Evolutionary conservation across 2,797 vertebrate species (phyloP), one percentile per base, ranked within the genome.

Genomic region (Mastacembelus armatus): DNA sequence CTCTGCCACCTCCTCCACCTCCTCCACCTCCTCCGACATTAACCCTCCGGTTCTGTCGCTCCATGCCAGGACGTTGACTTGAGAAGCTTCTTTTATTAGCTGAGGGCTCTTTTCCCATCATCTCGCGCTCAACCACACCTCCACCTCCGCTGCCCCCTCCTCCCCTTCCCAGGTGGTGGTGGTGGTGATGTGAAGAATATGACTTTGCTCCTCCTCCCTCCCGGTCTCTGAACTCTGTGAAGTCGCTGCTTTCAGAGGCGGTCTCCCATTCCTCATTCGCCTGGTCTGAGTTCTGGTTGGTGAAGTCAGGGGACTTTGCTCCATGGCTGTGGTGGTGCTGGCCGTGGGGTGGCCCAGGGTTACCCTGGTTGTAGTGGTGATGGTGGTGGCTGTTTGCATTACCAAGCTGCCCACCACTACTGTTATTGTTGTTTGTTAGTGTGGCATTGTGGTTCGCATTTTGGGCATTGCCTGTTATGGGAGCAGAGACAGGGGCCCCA

Each of bases 261-360:
- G 96, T 98, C 86, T 98, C 96, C 96, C 96, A 98, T 68, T 98
- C 96, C 86, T 98, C 96, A 0, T 98, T 98, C 60, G 96, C 96
- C 90, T 98, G 96, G 86, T 98, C 96, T 0, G 96, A 98, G 93
- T 97, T 98, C 89, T 97, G 96, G 84, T 98, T 98, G 55, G 95
- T 96, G 71, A 96, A 93, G 57, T 98, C 96, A 0, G 96, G 96
- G 70, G 96, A 98, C 73, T 97, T 97, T 27, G 95, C 95, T 14
- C 95, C 96, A 16, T 94, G 93, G 89, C 91, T 92, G 85, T 95
- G 93, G 91, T 94, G 94, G 73, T 94, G 92, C 74, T 92, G 92
- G 43, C 84, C 58, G 78, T 92, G 92, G 22, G 72, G 43, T 24
- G 81, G 76, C 39, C 80, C 85, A 2, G 88, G 35, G 21, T 74